Percentiles rank a stretch among this genome's conserved stretches.
phyloP scores from a whole-genome alignment of 2,888 invertebrate species.

The Caenorhabditis virilis region DNA sequence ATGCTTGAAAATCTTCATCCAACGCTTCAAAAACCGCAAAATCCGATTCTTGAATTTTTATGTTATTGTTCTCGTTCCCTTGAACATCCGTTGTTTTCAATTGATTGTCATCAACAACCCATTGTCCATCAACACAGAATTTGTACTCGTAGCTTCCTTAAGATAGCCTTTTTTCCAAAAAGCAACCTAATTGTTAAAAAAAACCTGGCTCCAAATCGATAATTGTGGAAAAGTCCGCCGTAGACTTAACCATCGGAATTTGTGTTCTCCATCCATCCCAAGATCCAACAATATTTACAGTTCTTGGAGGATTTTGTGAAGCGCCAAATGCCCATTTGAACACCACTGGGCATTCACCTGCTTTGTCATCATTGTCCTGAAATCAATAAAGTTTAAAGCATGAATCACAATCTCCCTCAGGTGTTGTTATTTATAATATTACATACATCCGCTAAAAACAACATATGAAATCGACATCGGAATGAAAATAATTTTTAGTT shows the following conservation, averaged over 20 bases:
- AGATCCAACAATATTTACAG: slow-evolving; percentile 62
- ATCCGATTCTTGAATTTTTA: slow-evolving; percentile 90
- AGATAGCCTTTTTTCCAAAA: not conserved
- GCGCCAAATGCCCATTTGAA: slow-evolving; percentile 63
- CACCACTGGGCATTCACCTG: slow-evolving; percentile 67
- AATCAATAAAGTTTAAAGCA: slow-evolving; percentile 7
- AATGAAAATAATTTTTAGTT: too few species aligned
- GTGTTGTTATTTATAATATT: too few species aligned
- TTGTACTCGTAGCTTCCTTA: slow-evolving; percentile 68
- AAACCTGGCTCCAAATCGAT: slow-evolving; percentile 72
- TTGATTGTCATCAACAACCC: slow-evolving; percentile 66
- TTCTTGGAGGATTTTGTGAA: slow-evolving; percentile 32
- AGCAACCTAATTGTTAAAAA: not conserved
- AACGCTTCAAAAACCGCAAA: slow-evolving; percentile 80
- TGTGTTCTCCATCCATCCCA: slow-evolving; percentile 85
- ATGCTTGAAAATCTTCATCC: slow-evolving; percentile 66
- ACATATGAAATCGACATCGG: too few species aligned
- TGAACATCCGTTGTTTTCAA: slow-evolving; percentile 69
- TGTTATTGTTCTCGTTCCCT: slow-evolving; percentile 89
- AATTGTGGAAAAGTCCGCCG: slow-evolving; percentile 96
- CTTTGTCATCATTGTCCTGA: slow-evolving; percentile 40
- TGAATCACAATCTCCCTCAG: not conserved
- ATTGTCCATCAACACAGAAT: slow-evolving; percentile 67
- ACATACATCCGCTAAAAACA: too few species aligned
- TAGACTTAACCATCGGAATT: slow-evolving; percentile 89